Conservation (phyloP, 2,113 vertebrate genomes). For the Apteryx owenii region DNA sequence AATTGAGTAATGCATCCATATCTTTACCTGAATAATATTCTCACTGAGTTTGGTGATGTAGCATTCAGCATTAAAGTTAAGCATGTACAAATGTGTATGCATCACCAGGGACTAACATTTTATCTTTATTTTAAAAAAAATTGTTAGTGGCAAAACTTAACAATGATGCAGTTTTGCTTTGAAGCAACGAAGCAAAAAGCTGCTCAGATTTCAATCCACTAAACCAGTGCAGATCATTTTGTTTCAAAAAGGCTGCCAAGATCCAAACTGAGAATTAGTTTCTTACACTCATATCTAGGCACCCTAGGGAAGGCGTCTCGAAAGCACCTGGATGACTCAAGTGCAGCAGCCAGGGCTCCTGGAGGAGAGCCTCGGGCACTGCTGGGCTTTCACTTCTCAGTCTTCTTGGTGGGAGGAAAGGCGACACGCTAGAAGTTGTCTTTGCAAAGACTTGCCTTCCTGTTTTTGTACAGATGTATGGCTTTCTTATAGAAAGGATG, state of each 20-base stretch:
- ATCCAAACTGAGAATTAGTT: background rate
- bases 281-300: background rate
- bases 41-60: background rate
- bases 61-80: background rate
- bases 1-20: background rate
- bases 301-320: background rate
- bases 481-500: background rate
- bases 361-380: background rate
- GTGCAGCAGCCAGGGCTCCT: background rate
- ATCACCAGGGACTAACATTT: background rate
- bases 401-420: background rate
- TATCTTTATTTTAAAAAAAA: background rate
- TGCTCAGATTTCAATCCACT: background rate
- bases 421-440: background rate
- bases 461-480: background rate
- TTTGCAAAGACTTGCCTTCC: background rate
- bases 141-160: background rate
- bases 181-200: background rate
- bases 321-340: background rate
- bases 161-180: background rate
- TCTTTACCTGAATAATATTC: background rate
- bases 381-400: background rate
- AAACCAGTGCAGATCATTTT: background rate
- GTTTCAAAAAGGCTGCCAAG: background rate
- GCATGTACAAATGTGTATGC: accelerated